Evolutionary conservation across 1,140 invertebrate species (phyloP), one percentile per base, ranked within the genome.

Genomic region (Sarcophaga peregrina): DNA sequence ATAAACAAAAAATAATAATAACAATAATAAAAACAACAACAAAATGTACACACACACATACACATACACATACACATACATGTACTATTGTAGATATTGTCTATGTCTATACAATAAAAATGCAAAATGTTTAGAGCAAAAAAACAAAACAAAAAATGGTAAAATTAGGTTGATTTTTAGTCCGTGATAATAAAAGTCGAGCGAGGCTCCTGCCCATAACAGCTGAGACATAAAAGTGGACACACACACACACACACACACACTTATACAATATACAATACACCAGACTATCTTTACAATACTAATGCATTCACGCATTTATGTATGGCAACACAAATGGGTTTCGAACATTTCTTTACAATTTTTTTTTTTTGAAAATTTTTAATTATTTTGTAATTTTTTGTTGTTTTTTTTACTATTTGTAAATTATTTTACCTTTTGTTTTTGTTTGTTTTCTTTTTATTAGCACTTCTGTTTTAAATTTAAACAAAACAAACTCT

Each of bases 161-260:
- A 58, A 58, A 58, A 58, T 58, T 58, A 58, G 54, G 54, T 58
- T 58, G 54, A 58, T 58, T 58, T 58, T 58, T 58, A 58, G 54
- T 15, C 54, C 11, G 0, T 58, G 54, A 58, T 58, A 58, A 58
- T 58, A 11, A 11, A 58, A 58, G 52, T 54, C n/a, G n/a, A n/a
- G 1, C 54, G 54, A 58, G 11, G 54, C 54, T 58, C 11, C 54
- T 58, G 13, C n/a, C 11, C 25, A 37, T 11, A 58, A 58, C 54
- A 58, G 54, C 54, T 58, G 10, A n/a, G 15, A 58, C 15, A 58
- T 58, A 37, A 37, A 37, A 13, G 15, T n/a, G n/a, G 13, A 58
- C 11, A 4, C 54, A 15, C 13, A 13, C 13, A 15, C 15, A 58
- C 52, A 13, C 52, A 7, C 52, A 13, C 10, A 58, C 11, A 58